These are phyloP conservation scores for Metaphire vulgaris DNA, from an alignment of 1,140 invertebrate species.

Conservation along the genomic window DNA sequence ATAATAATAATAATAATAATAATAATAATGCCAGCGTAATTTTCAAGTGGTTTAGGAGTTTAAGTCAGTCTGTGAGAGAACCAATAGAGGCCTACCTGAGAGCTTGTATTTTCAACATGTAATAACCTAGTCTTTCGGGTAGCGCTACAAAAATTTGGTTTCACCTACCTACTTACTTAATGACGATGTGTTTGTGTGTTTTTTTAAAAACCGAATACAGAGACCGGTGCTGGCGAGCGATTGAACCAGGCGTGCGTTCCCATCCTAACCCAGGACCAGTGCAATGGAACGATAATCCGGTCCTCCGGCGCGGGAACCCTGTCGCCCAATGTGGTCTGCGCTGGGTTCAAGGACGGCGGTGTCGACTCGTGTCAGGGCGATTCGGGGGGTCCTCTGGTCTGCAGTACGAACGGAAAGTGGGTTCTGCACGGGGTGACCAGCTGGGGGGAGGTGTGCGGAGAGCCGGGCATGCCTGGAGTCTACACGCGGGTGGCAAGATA, in stretches of 20 bases:
- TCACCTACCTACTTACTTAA: no score
- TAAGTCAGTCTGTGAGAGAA: no score
- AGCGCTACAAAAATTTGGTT: no score
- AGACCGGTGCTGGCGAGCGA: no score
- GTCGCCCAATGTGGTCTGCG: conserved; percentile 79
- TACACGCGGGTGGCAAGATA: conserved; percentile 58
- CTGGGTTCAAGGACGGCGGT: conserved; percentile 72
- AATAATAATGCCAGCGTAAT: no score
- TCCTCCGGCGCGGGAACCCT: conserved; percentile 60
- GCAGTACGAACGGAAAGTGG: conserved; percentile 53
- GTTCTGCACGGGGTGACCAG: conserved; percentile 62
- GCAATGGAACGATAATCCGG: neutral
- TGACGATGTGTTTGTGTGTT: no score
- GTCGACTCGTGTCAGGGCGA: conserved; percentile 84
- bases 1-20: no score
- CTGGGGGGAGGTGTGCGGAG: conserved; percentile 66
- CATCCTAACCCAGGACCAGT: neutral
- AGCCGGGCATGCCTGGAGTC: conserved; percentile 61
- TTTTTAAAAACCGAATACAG: no score
- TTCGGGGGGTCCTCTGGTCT: conserved; percentile 69
- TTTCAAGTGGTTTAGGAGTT: no score
- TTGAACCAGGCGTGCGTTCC: neutral
- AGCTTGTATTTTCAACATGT: no score
- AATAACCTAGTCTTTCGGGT: no score
- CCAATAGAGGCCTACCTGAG: no score